These are phyloP conservation scores for Urechis unicinctus DNA, from an alignment of 2,888 invertebrate genomes.

Conservation along the genomic window DNA sequence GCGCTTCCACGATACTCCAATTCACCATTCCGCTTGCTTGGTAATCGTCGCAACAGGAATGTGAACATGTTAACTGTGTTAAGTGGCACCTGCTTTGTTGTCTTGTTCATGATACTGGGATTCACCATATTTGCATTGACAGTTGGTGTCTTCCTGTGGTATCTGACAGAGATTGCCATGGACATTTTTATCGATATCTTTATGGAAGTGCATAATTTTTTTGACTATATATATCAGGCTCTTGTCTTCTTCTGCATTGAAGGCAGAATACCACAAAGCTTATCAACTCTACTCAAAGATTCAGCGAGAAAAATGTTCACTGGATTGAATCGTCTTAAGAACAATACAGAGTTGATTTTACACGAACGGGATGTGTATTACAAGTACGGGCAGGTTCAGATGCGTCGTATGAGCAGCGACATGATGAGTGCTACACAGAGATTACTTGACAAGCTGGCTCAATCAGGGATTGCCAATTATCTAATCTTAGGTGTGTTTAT, in stretches of 20 bases:
- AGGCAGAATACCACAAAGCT: background rate
- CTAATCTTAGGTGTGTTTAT: background rate
- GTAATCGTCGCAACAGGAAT: background rate
- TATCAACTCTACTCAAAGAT: background rate
- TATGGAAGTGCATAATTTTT: constrained; percentile 3
- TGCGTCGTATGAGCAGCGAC: background rate
- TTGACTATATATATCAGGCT: background rate
- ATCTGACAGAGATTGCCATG: constrained; percentile 5
- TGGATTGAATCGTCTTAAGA: background rate
- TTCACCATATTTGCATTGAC: constrained; percentile 5
- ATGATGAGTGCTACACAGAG: background rate
- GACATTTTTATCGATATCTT: constrained; percentile 1
- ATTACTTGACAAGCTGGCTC: background rate
- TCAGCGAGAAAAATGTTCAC: background rate
- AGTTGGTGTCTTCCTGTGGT: constrained; percentile 7
- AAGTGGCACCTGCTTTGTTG: background rate
- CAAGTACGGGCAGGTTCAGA: background rate
- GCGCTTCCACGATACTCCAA: constrained; percentile 1
- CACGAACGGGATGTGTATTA: background rate
- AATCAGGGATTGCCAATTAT: constrained; percentile 1
- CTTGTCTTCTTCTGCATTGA: constrained; percentile 6
- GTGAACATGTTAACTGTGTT: background rate
- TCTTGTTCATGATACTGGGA: constrained; percentile 4
- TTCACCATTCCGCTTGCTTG: background rate
- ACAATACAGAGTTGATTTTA: background rate